Conservation (phyloP, 2,888 invertebrate genomes). For the Acleris cristana region DNA sequence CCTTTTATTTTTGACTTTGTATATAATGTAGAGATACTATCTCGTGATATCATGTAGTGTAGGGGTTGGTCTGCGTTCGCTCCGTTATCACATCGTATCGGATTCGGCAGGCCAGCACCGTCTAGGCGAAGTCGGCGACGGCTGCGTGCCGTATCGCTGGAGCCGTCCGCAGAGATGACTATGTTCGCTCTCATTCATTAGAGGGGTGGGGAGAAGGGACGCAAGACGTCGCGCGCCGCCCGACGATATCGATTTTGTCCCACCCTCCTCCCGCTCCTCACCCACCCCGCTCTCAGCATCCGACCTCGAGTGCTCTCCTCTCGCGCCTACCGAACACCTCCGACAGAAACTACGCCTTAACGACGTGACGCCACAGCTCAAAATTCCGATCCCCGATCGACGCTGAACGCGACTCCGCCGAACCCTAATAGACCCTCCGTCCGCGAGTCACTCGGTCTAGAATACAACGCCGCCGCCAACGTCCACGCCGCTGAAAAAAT, state of each 20-base stretch:
- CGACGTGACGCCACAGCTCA: slow-evolving; percentile 77
- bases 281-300: slow-evolving; percentile 80
- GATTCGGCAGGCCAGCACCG: slow-evolving; percentile 53
- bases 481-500: slow-evolving; percentile 74
- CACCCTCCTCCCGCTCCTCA: slow-evolving; percentile 67
- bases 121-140: slow-evolving; percentile 56
- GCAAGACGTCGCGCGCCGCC: slow-evolving; percentile 83
- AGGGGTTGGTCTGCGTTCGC: slow-evolving; percentile 49
- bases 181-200: slow-evolving; percentile 82
- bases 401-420: slow-evolving; percentile 61
- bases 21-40: no score
- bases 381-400: slow-evolving; percentile 64
- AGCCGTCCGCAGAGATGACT: slow-evolving; percentile 80
- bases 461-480: slow-evolving; percentile 71
- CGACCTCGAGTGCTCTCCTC: slow-evolving; percentile 83
- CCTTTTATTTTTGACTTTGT: neutral
- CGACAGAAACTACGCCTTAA: slow-evolving; percentile 81
- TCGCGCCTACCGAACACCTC: slow-evolving; percentile 81
- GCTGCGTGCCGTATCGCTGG: slow-evolving; percentile 65
- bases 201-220: slow-evolving; percentile 71
- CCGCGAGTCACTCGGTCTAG: slow-evolving; percentile 81
- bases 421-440: slow-evolving; percentile 77
- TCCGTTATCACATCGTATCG: slow-evolving; percentile 55
- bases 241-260: slow-evolving; percentile 82
- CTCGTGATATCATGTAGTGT: slow-evolving; percentile 26